Evolutionary conservation across 2,113 vertebrate species (phyloP), one percentile per base, ranked within the genome.

Genomic region (Periophthalmus modestus): DNA sequence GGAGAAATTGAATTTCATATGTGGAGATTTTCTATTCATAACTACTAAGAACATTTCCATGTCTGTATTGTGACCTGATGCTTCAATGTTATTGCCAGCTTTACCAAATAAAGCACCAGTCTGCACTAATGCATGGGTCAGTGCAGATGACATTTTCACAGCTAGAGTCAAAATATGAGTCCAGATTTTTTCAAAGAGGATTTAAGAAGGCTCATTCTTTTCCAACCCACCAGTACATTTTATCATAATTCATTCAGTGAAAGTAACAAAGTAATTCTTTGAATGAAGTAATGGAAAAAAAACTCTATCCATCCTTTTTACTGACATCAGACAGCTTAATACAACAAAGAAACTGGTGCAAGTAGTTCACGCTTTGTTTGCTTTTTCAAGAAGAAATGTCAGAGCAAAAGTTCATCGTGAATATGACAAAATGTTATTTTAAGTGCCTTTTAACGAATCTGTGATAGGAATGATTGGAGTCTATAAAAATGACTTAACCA

Each of bases 221-320:
- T 72, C 73, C 50, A 80, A 71, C 78, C 7, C 10, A 65, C 19
- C 62, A 65, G 39, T 65, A 43, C 62, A 81, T 87, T 85, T 82
- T 16, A 79, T 73, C 63, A 57, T 67, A 74, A 54, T 55, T 83
- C 83, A 90, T 85, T 89, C 87, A 59, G 81, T 72, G 67, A 78
- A 85, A 82, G 63, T 88, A 83, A 91, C 89, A 84, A 72, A 55
- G 52, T 55, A 72, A 83, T 77, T 84, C 88, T 87, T 87, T 89
- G 78, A 85, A 88, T 89, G 88, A 85, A 86, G 87, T 88, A 78
- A 91, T 88, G 89, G 91, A 91, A 91, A 87, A 84, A 85, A 43
- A 43, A n/a, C 87, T 89, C 88, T 82, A 86, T 85, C 82, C 85
- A 91, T 88, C 89, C 89, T 88, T 59, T 91, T 67, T 84, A 82